phyloP scores from a whole-genome alignment of 2,113 vertebrate species.

The Callionymus lyra region DNA sequence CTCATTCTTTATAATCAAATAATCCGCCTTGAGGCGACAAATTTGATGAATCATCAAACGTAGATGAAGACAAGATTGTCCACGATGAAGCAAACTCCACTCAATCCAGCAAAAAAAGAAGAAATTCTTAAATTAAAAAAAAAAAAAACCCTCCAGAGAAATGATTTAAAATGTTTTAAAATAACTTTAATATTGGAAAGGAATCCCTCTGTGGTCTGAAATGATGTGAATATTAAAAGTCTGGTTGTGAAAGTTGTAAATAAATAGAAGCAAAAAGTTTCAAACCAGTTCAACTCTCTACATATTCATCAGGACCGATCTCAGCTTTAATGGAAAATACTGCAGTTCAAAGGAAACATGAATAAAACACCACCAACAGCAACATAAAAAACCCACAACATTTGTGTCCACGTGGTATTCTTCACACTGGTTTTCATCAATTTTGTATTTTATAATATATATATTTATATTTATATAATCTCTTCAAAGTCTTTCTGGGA shows the following conservation, averaged over 20 bases:
- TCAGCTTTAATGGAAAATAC: constrained; percentile 30
- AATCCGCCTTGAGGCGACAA: too few species aligned
- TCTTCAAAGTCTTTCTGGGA: constrained; percentile 71
- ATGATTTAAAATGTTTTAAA: too few species aligned
- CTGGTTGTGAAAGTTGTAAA: too few species aligned
- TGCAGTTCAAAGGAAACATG: constrained; percentile 58
- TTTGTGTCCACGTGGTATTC: constrained; percentile 64
- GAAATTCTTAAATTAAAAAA: background rate
- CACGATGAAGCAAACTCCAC: constrained; percentile 33
- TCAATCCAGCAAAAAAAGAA: background rate
- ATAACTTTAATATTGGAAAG: background rate
- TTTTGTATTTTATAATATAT: constrained; percentile 73
- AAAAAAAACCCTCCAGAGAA: too few species aligned
- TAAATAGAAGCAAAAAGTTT: background rate
- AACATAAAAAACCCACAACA: constrained; percentile 60
- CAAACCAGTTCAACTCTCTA: constrained; percentile 29
- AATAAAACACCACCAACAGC: constrained; percentile 62
- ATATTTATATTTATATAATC: constrained; percentile 76
- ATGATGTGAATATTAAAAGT: background rate
- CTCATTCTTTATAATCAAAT: too few species aligned
- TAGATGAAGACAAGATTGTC: constrained; percentile 20
- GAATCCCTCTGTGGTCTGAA: too few species aligned
- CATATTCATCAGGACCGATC: constrained; percentile 19
- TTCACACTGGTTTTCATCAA: constrained; percentile 66
- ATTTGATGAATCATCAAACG: too few species aligned